Conservation (phyloP, 2,888 invertebrate species). For the Amiota minor region DNA sequence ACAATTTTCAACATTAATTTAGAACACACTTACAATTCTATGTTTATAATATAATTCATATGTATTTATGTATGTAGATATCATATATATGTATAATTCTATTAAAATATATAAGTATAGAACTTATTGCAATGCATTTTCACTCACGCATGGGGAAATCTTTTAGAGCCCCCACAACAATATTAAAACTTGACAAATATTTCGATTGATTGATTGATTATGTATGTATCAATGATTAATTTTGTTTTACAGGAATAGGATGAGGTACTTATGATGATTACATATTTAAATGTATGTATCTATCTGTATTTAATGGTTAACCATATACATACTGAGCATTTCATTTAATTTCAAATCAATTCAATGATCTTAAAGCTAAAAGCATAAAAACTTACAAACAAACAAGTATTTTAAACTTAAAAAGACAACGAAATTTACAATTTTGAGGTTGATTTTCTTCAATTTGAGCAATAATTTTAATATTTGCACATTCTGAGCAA, state of each 20-base stretch:
- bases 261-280: slow-evolving; percentile 43
- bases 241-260: slow-evolving; percentile 44
- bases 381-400: slow-evolving; percentile 50
- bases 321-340: slow-evolving; percentile 42
- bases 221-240: slow-evolving; percentile 37
- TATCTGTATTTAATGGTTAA: slow-evolving; percentile 32
- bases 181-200: slow-evolving; percentile 10
- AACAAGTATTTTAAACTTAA: slow-evolving; percentile 32
- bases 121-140: background rate
- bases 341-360: background rate
- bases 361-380: slow-evolving; percentile 32
- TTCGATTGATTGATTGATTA: slow-evolving; percentile 8
- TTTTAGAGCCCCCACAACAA: too few species aligned
- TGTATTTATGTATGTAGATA: background rate
- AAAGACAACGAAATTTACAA: slow-evolving; percentile 48
- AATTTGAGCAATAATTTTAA: slow-evolving; percentile 18
- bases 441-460: slow-evolving; percentile 20
- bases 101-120: background rate
- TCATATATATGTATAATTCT: background rate
- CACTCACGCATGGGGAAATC: background rate
- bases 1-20: too few species aligned
- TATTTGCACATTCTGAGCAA: slow-evolving; percentile 43
- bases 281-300: slow-evolving; percentile 21
- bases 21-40: too few species aligned
- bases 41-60: too few species aligned